Evolutionary conservation across 2,113 vertebrate species (phyloP), one percentile per base, ranked within the genome.

Genomic region (Rhinoptilus africanus): DNA sequence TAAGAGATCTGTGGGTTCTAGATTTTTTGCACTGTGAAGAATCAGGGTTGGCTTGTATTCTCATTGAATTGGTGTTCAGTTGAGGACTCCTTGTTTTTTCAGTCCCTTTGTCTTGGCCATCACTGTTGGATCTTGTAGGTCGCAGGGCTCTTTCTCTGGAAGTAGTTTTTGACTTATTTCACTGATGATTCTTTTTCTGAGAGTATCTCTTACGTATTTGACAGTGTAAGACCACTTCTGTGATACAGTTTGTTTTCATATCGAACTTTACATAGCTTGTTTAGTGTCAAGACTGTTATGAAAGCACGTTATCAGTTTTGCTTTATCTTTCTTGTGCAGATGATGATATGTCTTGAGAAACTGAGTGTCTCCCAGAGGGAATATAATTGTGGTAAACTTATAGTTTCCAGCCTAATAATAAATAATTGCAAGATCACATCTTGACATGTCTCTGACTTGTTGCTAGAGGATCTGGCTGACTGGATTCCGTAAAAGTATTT

Each of bases 401-500:
- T 76, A 84, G 62, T 72, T 95, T 95, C 75, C 83, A 91, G 71
- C 85, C 83, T 79, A 85, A 71, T 63, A 85, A 67, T 92, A 93
- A 95, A 87, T 92, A 94, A 84, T 73, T 2, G 17, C 23, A 73
- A 84, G 85, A 77, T 84, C 63, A 68, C 28, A 80, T 76, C 85
- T 77, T 91, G 88, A 86, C 85, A 26, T 50, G 37, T 74, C 59
- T 81, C 74, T 74, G 82, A 90, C 48, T 83, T 89, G 43, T 53
- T 80, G 87, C 48, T 91, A 47, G 76, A 72, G 76, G 87, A 76
- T 86, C 76, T 93, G 77, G 63, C 76, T 89, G 72, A 59, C 32
- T 69, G 85, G 32, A 69, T 86, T 91, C 53, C 47, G 48, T 89
- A 73, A 64, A 95, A 94, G 27, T 89, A 84, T 93, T 95, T 95